Percentiles rank a stretch among this genome's conserved stretches.
Conservation (phyloP, 2,888 invertebrate genomes). For the Drosophila emarginata region DNA sequence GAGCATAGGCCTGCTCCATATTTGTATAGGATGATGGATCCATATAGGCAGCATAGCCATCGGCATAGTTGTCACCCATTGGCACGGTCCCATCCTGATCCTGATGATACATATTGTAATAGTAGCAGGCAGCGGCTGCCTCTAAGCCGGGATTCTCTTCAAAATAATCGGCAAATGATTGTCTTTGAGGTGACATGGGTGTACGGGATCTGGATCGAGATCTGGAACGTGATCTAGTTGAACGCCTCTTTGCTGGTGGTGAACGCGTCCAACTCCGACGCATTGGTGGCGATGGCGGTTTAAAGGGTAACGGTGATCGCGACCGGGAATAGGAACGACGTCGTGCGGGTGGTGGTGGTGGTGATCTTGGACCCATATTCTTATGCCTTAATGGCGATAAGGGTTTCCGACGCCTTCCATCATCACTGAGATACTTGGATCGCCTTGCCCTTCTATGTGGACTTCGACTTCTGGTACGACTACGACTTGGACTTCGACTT, state of each 20-base stretch:
- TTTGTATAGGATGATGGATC: conserved; percentile 47
- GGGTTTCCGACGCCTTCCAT: background rate
- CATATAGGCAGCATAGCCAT: conserved; percentile 70
- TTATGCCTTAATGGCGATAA: background rate
- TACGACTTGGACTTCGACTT: conserved; percentile 72
- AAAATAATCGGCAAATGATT: conserved; percentile 60
- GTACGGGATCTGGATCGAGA: conserved; percentile 37
- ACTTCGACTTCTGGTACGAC: conserved; percentile 78
- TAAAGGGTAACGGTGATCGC: conserved; percentile 79
- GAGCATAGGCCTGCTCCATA: conserved; percentile 67
- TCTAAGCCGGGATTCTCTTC: conserved; percentile 51
- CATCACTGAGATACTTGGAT: background rate
- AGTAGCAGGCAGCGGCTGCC: conserved; percentile 66
- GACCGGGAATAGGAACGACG: conserved; percentile 74
- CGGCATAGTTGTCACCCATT: conserved; percentile 60
- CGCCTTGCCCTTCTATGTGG: conserved; percentile 58
- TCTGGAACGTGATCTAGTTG: conserved; percentile 42
- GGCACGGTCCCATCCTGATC: conserved; percentile 39
- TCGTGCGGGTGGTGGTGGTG: conserved; percentile 33
- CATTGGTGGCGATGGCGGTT: conserved; percentile 81
- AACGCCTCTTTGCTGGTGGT: conserved; percentile 7
- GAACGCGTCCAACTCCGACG: conserved; percentile 74
- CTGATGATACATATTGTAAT: conserved; percentile 75
- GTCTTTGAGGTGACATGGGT: conserved; percentile 33
- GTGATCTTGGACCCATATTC: conserved; percentile 62